These are phyloP conservation scores for Callaeas wilsoni DNA, from an alignment of 2,113 vertebrate genomes.

Conservation along the genomic window DNA sequence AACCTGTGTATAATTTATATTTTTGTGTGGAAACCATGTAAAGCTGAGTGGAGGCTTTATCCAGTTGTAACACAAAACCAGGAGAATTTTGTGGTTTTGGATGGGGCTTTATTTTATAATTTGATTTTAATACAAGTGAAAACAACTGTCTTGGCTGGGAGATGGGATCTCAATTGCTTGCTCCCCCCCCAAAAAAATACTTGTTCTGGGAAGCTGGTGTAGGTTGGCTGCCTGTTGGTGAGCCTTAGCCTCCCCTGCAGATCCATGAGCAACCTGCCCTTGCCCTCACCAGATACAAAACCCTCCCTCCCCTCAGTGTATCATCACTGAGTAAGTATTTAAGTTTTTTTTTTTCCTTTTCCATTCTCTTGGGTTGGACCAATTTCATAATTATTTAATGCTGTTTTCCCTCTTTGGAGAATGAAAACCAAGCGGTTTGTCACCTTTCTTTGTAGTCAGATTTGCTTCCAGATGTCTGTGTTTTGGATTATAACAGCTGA, in stretches of 20 bases:
- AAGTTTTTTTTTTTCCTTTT: not conserved
- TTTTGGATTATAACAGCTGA: not conserved
- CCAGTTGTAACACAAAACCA: not conserved
- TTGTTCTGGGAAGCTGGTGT: not conserved
- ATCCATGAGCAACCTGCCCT: not conserved
- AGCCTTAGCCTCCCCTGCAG: not conserved
- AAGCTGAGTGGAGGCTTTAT: not conserved
- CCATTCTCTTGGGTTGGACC: not conserved
- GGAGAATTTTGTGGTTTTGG: not conserved
- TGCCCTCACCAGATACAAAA: not conserved
- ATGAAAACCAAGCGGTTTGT: not conserved
- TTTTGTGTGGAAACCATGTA: not conserved
- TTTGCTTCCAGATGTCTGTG: not conserved
- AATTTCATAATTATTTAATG: not conserved
- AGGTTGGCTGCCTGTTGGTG: not conserved
- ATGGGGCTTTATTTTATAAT: not conserved
- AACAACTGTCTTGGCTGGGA: not conserved
- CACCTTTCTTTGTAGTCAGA: not conserved
- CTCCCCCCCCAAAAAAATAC: not conserved
- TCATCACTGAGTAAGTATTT: not conserved
- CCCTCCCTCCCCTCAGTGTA: not conserved
- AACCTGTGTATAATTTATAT: not conserved
- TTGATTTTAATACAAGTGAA: slow-evolving; percentile 18
- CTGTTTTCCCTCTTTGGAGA: not conserved
- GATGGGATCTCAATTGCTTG: not conserved